Percentiles rank a stretch among this genome's conserved stretches.
phyloP scores from a whole-genome alignment of 1,140 invertebrate species.

The Euura saliciscinereae region DNA sequence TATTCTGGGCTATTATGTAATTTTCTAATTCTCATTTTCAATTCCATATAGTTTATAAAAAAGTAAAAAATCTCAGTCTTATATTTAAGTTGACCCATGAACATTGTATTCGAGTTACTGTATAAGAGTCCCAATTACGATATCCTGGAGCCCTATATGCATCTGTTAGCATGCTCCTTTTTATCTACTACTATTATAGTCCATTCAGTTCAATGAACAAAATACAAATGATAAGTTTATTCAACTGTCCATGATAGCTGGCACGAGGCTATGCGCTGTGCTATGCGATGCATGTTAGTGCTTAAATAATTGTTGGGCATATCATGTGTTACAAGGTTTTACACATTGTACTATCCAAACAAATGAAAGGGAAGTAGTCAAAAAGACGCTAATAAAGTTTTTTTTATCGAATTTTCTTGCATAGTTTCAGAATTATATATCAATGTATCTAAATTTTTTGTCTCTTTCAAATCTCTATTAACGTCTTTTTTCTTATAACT shows the following conservation, averaged over 20 bases:
- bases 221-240: constrained; percentile 32
- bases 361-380: neutral
- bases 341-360: constrained; percentile 24
- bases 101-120: constrained; percentile 18
- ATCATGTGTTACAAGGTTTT: constrained; percentile 23
- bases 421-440: constrained; percentile 15
- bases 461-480: neutral
- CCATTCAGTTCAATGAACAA: constrained; percentile 11
- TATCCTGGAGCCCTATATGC: constrained; percentile 35
- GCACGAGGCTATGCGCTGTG: constrained; percentile 47
- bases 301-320: constrained; percentile 35
- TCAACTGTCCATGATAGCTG: constrained; percentile 38
- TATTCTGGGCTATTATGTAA: constrained; percentile 48
- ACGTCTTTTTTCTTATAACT: constrained; percentile 12
- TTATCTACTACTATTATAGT: constrained; percentile 15
- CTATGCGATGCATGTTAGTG: constrained; percentile 51
- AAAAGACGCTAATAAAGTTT: neutral
- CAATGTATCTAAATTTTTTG: constrained; percentile 2
- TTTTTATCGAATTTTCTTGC: constrained; percentile 14
- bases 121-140: constrained; percentile 40
- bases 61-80: too few species aligned
- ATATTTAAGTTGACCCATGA: too few species aligned
- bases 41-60: neutral
- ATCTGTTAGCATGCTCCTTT: constrained; percentile 43
- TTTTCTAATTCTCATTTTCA: constrained; percentile 2